Evolutionary conservation across 2,797 vertebrate species (phyloP).

Genomic region (Ciconia nigra): DNA sequence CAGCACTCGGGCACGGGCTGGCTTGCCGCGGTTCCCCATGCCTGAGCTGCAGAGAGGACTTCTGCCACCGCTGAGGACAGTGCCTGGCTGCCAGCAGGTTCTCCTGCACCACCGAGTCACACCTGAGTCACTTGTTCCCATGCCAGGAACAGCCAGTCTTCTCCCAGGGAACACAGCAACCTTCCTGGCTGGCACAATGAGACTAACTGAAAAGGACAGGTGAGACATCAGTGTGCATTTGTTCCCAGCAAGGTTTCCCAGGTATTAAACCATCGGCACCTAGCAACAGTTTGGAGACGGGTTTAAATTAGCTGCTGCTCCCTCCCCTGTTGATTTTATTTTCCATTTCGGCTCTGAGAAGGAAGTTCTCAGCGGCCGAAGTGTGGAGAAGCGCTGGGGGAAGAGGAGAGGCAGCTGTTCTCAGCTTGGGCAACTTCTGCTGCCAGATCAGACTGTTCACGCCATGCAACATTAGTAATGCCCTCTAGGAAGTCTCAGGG

Average conservation of each 20-base stretch:
- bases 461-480: not conserved
- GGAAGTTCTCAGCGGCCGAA: not conserved
- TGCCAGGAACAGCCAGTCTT: slow-evolving; percentile 70
- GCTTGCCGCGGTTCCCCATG: not conserved
- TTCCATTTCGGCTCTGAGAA: not conserved
- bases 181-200: slow-evolving; percentile 23
- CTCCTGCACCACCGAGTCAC: slow-evolving; percentile 49
- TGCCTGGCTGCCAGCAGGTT: not conserved
- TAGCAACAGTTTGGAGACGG: not conserved
- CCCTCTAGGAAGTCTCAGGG: not conserved
- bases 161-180: slow-evolving; percentile 5
- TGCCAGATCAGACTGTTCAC: not conserved
- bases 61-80: not conserved
- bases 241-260: not conserved
- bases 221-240: slow-evolving; percentile 8
- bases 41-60: not conserved
- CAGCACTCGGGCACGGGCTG: fast-evolving
- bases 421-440: not conserved
- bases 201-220: slow-evolving; percentile 53
- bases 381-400: not conserved
- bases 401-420: slow-evolving; percentile 17
- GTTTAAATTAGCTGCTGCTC: not conserved
- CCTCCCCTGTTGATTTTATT: not conserved
- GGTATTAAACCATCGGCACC: not conserved
- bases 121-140: slow-evolving; percentile 29